phyloP scores from a whole-genome alignment of 2,888 invertebrate species.

The Keiferia lycopersicella region DNA sequence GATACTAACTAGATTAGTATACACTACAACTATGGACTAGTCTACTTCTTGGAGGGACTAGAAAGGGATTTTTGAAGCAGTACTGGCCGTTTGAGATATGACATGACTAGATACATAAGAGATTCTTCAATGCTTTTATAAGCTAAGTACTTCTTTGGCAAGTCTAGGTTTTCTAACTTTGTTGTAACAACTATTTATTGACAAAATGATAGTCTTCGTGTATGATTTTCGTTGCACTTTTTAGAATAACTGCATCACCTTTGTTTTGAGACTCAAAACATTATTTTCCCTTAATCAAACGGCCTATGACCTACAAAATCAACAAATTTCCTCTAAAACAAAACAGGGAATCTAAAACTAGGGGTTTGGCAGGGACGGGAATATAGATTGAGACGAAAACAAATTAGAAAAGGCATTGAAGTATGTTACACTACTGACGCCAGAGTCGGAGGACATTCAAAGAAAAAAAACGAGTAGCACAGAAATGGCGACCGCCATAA shows the following conservation, averaged over 20 bases:
- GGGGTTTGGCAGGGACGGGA: slow-evolving; percentile 51
- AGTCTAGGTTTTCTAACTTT: no score
- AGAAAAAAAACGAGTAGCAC: no score
- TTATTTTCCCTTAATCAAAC: slow-evolving; percentile 29
- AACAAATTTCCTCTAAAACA: slow-evolving; percentile 36
- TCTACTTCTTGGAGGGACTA: slow-evolving; percentile 73
- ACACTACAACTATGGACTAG: slow-evolving; percentile 42
- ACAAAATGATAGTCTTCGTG: no score
- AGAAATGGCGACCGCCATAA: no score
- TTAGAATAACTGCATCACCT: background rate
- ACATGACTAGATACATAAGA: background rate
- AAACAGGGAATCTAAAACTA: slow-evolving; percentile 36
- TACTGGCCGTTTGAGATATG: slow-evolving; percentile 36
- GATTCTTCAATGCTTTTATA: background rate
- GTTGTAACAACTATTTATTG: no score
- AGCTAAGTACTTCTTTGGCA: background rate
- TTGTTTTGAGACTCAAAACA: background rate
- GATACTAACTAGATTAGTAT: slow-evolving; percentile 39
- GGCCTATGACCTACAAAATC: slow-evolving; percentile 40
- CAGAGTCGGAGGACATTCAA: no score
- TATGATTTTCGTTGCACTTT: background rate
- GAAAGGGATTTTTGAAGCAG: slow-evolving; percentile 63
- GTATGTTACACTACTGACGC: background rate
- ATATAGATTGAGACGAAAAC: slow-evolving; percentile 28
- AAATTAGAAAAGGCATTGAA: background rate